Conservation (phyloP, 2,888 invertebrate species). For the Tetheella fluctuosa region DNA sequence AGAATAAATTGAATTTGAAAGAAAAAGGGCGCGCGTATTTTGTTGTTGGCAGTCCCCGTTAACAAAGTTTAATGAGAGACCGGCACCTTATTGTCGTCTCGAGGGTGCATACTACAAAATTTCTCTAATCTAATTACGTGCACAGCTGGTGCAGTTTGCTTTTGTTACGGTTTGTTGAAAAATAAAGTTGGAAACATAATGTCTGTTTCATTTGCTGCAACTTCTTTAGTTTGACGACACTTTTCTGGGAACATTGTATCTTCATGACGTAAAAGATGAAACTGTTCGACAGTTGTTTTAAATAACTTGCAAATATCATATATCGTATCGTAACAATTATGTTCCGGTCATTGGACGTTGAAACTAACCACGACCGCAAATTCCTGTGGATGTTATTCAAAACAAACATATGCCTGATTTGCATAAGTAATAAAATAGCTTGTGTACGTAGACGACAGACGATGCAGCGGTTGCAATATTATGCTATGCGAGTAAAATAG, state of each 20-base stretch:
- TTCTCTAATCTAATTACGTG: constrained; percentile 60
- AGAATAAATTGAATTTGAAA: constrained; percentile 44
- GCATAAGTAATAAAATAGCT: constrained; percentile 46
- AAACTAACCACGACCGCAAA: constrained; percentile 46
- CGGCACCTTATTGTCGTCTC: constrained; percentile 52
- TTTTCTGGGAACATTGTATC: background rate
- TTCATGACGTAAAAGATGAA: constrained; percentile 21
- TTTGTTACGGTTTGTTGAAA: constrained; percentile 43
- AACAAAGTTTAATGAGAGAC: constrained; percentile 63
- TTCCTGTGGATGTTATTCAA: constrained; percentile 45
- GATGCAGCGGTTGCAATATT: constrained; percentile 37
- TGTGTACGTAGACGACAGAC: constrained; percentile 29
- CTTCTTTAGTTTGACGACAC: constrained; percentile 12
- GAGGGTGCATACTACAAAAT: constrained; percentile 50
- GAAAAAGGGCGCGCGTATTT: constrained; percentile 38
- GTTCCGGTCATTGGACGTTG: no score
- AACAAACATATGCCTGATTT: constrained; percentile 50
- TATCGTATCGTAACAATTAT: constrained; percentile 12
- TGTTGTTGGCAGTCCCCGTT: constrained; percentile 53
- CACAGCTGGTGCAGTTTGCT: constrained; percentile 46
- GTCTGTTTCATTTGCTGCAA: constrained; percentile 25
- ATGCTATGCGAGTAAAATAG: constrained; percentile 54
- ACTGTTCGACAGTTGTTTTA: constrained; percentile 25
- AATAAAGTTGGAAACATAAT: constrained; percentile 37
- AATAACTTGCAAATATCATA: constrained; percentile 21